These are phyloP conservation scores for Nephrotoma guestfalica DNA, from an alignment of 2,888 invertebrate species.

Conservation along the genomic window DNA sequence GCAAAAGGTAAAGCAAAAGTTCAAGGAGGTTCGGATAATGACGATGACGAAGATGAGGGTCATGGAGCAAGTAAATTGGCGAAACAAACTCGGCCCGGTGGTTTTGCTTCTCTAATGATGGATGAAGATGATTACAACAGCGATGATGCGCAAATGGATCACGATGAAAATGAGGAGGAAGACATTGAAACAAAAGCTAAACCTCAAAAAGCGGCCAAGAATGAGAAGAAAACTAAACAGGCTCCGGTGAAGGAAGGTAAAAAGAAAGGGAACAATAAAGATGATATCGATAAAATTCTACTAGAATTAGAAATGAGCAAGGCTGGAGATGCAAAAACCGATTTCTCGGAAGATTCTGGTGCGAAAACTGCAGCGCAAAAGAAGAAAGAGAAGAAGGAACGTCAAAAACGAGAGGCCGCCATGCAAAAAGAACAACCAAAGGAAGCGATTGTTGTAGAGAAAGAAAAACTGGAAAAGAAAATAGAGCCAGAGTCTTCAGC, in stretches of 20 bases:
- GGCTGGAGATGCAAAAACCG: constrained; percentile 41
- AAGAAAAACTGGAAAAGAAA: constrained; percentile 55
- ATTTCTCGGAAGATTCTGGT: constrained; percentile 21
- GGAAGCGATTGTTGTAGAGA: constrained; percentile 35
- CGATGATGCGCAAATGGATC: constrained; percentile 12
- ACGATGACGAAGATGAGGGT: constrained; percentile 28
- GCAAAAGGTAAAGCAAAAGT: constrained; percentile 39
- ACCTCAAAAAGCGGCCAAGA: constrained; percentile 28
- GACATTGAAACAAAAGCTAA: constrained; percentile 32
- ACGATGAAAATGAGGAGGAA: constrained; percentile 19
- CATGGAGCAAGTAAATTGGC: background rate
- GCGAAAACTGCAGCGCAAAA: constrained; percentile 76
- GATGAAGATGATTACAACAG: constrained; percentile 42
- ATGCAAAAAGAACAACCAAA: constrained; percentile 20
- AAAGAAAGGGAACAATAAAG: constrained; percentile 61
- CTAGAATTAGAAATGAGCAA: constrained; percentile 74
- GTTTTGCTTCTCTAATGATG: constrained; percentile 50
- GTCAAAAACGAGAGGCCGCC: constrained; percentile 56
- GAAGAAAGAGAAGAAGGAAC: constrained; percentile 78
- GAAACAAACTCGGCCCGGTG: constrained; percentile 31
- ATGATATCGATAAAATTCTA: constrained; percentile 68
- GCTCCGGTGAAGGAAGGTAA: constrained; percentile 61
- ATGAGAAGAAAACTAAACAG: constrained; percentile 34
- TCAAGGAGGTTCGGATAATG: constrained; percentile 25
- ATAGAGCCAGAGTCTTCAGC: background rate